Percentiles rank a stretch among this genome's conserved stretches.
phyloP scores from a whole-genome alignment of 1,140 invertebrate species.

The Aphis craccivora region DNA sequence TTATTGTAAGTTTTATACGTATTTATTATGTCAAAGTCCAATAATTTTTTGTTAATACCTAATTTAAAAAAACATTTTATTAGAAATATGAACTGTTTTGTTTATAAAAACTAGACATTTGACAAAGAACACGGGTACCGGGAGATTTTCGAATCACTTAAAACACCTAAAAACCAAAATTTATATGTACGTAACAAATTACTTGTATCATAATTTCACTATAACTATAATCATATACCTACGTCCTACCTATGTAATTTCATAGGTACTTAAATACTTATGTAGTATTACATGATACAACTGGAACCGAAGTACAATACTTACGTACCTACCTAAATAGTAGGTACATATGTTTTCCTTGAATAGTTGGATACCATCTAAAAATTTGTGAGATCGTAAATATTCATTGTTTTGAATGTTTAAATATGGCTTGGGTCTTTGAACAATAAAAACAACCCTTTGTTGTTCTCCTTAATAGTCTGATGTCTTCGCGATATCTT shows the following conservation, averaged over 20 bases:
- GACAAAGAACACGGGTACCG: background rate
- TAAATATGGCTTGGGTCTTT: background rate
- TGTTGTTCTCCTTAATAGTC: conserved; percentile 36
- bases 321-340: background rate
- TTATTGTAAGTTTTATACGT: too few species aligned
- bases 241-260: background rate
- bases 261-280: background rate
- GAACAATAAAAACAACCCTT: conserved; percentile 35
- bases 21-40: too few species aligned
- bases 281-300: background rate
- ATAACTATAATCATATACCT: background rate
- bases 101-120: background rate
- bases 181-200: background rate
- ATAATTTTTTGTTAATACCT: too few species aligned
- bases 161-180: background rate
- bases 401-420: conserved; percentile 2
- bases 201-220: background rate
- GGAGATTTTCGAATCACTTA: background rate
- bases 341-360: background rate
- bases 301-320: background rate
- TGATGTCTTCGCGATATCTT: conserved; percentile 36
- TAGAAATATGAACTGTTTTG: background rate
- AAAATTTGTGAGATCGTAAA: conserved; percentile 34
- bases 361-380: conserved; percentile 23
- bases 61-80: too few species aligned